Conservation (phyloP, 2,113 vertebrate species). For the Brienomyrus brachyistius region DNA sequence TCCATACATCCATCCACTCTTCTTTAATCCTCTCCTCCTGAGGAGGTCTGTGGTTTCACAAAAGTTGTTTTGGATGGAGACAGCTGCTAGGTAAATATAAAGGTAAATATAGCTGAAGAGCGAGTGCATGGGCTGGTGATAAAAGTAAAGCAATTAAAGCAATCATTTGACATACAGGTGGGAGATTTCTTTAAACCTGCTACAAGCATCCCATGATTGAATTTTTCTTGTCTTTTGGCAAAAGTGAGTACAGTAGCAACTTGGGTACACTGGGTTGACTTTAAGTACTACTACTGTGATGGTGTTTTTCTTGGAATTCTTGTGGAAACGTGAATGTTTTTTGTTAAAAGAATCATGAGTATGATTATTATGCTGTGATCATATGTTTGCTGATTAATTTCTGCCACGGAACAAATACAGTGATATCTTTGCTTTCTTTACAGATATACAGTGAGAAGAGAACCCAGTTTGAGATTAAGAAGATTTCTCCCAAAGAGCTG, state of each 20-base stretch:
- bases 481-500: conserved; percentile 84
- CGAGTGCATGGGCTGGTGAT: neutral
- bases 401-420: conserved; percentile 2
- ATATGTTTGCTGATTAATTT: neutral
- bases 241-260: neutral
- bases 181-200: neutral
- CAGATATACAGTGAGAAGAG: conserved; percentile 94
- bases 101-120: neutral
- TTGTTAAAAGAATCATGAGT: neutral
- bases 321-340: neutral
- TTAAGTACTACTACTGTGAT: neutral
- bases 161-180: neutral
- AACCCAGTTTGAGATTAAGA: conserved; percentile 90
- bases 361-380: neutral
- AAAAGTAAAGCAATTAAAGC: neutral
- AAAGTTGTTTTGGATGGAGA: neutral
- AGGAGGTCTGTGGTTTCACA: neutral
- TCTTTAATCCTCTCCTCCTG: neutral
- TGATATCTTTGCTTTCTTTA: conserved; percentile 38
- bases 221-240: neutral
- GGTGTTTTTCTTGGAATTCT: neutral
- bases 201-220: neutral
- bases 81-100: neutral
- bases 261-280: neutral
- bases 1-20: neutral